Conservation (phyloP, 2,888 invertebrate species). For the Tuta absoluta region DNA sequence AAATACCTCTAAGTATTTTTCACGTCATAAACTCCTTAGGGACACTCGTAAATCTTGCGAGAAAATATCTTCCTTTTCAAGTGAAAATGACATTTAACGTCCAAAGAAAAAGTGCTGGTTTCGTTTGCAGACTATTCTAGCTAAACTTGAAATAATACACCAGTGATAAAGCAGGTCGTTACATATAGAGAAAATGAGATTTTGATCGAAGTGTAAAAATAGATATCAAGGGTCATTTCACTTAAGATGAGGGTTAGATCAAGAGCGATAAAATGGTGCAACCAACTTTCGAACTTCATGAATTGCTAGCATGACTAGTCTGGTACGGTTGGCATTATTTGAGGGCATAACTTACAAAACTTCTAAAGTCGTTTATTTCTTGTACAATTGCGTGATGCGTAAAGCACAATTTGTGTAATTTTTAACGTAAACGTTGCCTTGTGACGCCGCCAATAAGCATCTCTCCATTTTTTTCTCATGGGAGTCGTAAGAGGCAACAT, state of each 20-base stretch:
- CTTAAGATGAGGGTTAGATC: background rate
- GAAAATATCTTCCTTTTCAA: background rate
- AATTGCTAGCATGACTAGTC: background rate
- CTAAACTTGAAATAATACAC: conserved; percentile 10
- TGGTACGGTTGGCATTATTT: no score
- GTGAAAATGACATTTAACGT: background rate
- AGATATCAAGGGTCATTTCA: background rate
- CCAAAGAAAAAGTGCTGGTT: background rate
- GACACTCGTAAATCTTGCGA: background rate
- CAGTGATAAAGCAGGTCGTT: background rate
- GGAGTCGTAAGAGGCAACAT: no score
- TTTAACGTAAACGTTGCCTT: no score
- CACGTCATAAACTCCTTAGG: conserved; percentile 13
- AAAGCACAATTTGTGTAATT: no score
- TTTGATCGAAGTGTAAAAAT: conserved; percentile 11
- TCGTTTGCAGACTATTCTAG: background rate
- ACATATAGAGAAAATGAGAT: background rate
- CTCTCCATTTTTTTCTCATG: no score
- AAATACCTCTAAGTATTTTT: background rate
- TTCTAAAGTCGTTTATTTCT: no score
- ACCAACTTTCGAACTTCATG: no score
- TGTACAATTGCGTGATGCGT: no score
- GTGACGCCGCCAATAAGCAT: no score
- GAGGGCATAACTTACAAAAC: no score
- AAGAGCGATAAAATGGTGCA: background rate